A percentile compares a stretch with the other conserved stretches of the same genome.
Evolutionary conservation across 2,797 vertebrate genomes (phyloP).

Genomic region (Macropodus opercularis): DNA sequence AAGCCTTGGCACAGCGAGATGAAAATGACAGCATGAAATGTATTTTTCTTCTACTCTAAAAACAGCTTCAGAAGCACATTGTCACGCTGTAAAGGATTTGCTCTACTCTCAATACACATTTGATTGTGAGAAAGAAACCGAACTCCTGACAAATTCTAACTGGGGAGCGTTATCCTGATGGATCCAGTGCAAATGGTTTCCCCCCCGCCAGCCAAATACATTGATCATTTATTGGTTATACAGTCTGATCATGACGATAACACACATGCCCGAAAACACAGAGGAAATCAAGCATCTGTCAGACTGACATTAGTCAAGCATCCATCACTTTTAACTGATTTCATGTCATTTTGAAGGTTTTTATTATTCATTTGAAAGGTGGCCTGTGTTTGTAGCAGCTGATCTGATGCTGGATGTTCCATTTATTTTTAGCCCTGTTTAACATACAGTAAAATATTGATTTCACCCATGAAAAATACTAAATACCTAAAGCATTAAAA

Average conservation of each 20-base stretch:
- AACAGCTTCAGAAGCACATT: conserved; percentile 47
- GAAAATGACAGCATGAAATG: conserved; percentile 51
- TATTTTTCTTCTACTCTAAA: conserved; percentile 39
- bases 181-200: conserved; percentile 32
- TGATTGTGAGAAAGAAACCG: conserved; percentile 38
- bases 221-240: conserved; percentile 58
- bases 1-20: conserved; percentile 46
- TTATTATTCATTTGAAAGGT: too few relatives aligned
- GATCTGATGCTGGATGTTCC: too few relatives aligned
- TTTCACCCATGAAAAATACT: too few relatives aligned
- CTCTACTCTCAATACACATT: conserved; percentile 58
- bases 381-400: too few relatives aligned
- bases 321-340: too few relatives aligned
- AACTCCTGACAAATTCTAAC: conserved; percentile 64
- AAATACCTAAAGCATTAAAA: too few relatives aligned
- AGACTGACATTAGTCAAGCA: too few relatives aligned
- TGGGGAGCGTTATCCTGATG: conserved; percentile 31
- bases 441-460: too few relatives aligned
- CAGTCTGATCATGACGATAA: conserved; percentile 55
- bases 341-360: too few relatives aligned
- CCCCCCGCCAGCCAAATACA: conserved; percentile 52
- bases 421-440: too few relatives aligned
- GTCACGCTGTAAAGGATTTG: conserved; percentile 50
- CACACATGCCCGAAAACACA: conserved; percentile 31
- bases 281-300: conserved; percentile 7